Percentiles rank a stretch among this genome's conserved stretches.
These are phyloP conservation scores for Leucozona laternaria DNA, from an alignment of 2,888 invertebrate species.

Conservation along the genomic window DNA sequence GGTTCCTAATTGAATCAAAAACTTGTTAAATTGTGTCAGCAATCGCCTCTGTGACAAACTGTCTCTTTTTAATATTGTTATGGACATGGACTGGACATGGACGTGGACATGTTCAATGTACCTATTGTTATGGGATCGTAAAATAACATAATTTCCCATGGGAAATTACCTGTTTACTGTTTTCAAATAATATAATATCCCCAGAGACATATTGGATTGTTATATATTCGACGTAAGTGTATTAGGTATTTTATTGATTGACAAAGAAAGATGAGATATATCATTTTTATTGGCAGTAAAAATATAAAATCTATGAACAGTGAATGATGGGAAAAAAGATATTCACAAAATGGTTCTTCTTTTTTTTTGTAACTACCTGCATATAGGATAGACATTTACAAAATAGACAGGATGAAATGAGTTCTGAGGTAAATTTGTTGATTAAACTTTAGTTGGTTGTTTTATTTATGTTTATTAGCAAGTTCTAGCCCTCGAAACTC, in stretches of 20 bases:
- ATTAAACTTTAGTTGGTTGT: no score
- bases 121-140: constrained; percentile 28
- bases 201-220: background rate
- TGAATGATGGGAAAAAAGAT: background rate
- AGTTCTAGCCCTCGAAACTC: no score
- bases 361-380: no score
- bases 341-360: no score
- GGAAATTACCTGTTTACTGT: constrained; percentile 46
- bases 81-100: background rate
- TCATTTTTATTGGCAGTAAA: background rate
- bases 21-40: constrained; percentile 22
- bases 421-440: no score
- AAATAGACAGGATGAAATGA: no score
- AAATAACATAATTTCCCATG: constrained; percentile 40
- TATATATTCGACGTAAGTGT: background rate
- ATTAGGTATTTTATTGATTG: constrained; percentile 32
- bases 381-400: no score
- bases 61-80: constrained; percentile 5
- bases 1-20: constrained; percentile 39
- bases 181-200: constrained; percentile 27
- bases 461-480: no score
- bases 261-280: background rate
- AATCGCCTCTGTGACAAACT: constrained; percentile 12
- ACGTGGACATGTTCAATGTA: constrained; percentile 17
- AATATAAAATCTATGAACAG: background rate